Evolutionary conservation across 2,888 invertebrate genomes (phyloP), one percentile per base, ranked within the genome.

Genomic region (Platycheirus albimanus): DNA sequence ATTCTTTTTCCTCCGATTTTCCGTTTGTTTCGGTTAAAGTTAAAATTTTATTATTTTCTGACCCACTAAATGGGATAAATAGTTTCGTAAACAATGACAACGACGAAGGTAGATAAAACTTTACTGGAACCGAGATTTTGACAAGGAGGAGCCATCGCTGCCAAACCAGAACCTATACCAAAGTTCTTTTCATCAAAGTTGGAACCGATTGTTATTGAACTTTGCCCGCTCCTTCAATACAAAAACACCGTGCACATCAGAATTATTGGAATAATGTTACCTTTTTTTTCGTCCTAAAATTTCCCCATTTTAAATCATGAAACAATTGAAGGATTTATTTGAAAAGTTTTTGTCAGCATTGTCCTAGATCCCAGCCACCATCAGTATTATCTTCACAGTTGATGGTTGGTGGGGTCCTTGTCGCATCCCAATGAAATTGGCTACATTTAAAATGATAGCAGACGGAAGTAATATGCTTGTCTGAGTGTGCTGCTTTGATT

Each of bases 311-410:
- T 78, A 72, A 83, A 78, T 83, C 78, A 72, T 36, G 43, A 69
- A 77, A 83, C 83, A 78, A 78, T 78, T 64, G 83, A 83, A 45
- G 83, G 83, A 78, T 83, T 83, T 83, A 78, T 83, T 83, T 83
- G 78, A 74, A 83, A 83, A 83, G 72, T 83, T 83, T 78, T 56
- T 61, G 45, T 38, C 52, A 54, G 36, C 41, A 56, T 77, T 77
- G 81, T 83, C 69, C 76, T 36, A 81, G 58, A 80, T 76, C 49
- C 38, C 51, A 58, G 52, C 20, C 8, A 24, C 19, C 43, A 19
- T 11, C 38, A 20, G 43, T 13, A 11, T 33, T n/a, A 0, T 19
- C 30, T 15, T 51, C 15, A n/a, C n/a, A n/a, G n/a, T n/a, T n/a
- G n/a, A n/a, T n/a, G 49, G 8, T 36, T n/a, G 17, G 0, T 3